phyloP scores from a whole-genome alignment of 2,888 invertebrate genomes.

The Drosophila subsilvestris region DNA sequence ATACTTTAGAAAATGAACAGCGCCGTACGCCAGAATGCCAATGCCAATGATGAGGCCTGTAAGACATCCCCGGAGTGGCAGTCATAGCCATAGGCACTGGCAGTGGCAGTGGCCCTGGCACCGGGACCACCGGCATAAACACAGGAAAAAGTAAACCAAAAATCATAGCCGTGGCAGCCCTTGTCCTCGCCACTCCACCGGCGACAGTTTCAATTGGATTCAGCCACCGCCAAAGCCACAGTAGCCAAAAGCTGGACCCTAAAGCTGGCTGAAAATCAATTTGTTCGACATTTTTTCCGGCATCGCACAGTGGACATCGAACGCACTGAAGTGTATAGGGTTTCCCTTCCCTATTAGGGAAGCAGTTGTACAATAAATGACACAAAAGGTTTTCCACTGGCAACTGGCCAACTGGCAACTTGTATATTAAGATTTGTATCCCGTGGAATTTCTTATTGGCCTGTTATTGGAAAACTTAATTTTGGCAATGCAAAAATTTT shows the following conservation, averaged over 20 bases:
- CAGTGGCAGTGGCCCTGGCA: background rate
- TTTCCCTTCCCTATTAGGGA: background rate
- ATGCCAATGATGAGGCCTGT: constrained; percentile 7
- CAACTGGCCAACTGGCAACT: constrained; percentile 5
- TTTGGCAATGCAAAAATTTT: constrained; percentile 26
- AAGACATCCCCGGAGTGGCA: constrained; percentile 3
- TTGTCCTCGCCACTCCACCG: background rate
- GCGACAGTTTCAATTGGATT: constrained; percentile 30
- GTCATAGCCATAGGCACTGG: constrained; percentile 9
- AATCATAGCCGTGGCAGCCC: constrained; percentile 45
- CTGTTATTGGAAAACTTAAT: constrained; percentile 31
- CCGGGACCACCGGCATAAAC: constrained; percentile 2
- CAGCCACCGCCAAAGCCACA: constrained; percentile 21
- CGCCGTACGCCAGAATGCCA: constrained; percentile 15
- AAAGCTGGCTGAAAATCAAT: constrained; percentile 43
- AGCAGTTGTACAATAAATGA: background rate
- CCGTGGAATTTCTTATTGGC: constrained; percentile 14
- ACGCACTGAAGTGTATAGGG: background rate
- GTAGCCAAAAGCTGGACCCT: constrained; percentile 14
- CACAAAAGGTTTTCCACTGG: background rate
- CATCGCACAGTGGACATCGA: constrained; percentile 32
- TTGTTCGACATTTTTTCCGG: constrained; percentile 24
- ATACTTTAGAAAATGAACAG: constrained; percentile 68
- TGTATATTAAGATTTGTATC: constrained; percentile 23
- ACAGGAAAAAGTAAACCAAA: constrained; percentile 47